These are phyloP conservation scores for Drosophila watanabei DNA, from an alignment of 1,140 invertebrate species.

Conservation along the genomic window DNA sequence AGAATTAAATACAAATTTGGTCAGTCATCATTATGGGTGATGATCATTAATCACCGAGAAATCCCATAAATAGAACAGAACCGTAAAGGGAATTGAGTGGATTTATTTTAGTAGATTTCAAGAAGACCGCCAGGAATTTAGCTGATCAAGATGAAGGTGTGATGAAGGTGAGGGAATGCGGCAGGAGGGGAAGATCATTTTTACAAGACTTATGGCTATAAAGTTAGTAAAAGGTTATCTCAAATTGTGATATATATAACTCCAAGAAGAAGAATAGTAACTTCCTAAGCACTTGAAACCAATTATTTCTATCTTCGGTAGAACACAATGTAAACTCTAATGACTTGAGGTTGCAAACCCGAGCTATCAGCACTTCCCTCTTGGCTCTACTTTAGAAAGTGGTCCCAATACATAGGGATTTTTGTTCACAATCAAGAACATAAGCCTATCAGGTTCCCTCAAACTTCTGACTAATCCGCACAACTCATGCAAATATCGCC, in stretches of 20 bases:
- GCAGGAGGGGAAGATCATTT: neutral
- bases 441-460: constrained; percentile 6
- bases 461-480: constrained; percentile 10
- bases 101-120: constrained; percentile 4
- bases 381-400: neutral
- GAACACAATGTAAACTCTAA: neutral
- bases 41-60: constrained; percentile 67
- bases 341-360: neutral
- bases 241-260: neutral
- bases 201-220: no score
- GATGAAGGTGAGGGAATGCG: neutral
- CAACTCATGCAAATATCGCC: constrained; percentile 40
- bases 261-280: neutral
- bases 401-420: neutral
- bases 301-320: neutral
- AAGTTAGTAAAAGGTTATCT: neutral
- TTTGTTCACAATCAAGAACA: constrained; percentile 1
- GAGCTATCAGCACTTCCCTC: neutral
- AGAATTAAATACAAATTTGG: constrained; percentile 73
- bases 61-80: constrained; percentile 56
- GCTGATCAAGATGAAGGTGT: neutral
- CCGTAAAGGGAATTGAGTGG: constrained; percentile 9
- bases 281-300: no score
- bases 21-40: constrained; percentile 59
- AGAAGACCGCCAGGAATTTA: neutral